These are phyloP conservation scores for Montipora cactus DNA, from an alignment of 64 coral and sea anemone species.

Conservation along the genomic window DNA sequence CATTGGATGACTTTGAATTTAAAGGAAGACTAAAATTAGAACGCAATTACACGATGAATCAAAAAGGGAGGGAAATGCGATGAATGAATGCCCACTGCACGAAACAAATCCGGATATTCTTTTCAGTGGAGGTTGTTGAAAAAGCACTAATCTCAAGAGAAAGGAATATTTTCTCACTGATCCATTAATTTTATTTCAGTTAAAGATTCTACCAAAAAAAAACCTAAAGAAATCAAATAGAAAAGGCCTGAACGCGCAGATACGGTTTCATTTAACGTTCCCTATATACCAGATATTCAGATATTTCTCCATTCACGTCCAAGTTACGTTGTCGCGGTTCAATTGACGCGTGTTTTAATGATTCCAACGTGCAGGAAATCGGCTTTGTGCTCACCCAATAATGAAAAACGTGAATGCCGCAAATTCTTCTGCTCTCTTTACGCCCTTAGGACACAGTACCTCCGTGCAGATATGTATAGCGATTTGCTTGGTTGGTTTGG, in stretches of 20 bases:
- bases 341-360: neutral
- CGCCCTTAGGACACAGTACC: neutral
- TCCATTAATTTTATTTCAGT: no score
- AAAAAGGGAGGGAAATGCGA: neutral
- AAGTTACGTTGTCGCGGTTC: neutral
- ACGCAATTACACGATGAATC: neutral
- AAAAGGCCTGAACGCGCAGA: no score
- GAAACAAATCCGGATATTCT: neutral
- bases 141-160: no score
- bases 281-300: neutral
- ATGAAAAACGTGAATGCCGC: neutral
- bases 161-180: no score
- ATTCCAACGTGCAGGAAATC: neutral
- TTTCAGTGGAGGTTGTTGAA: no score
- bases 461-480: neutral
- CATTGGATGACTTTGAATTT: neutral
- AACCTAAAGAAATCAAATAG: no score
- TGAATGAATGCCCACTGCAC: neutral
- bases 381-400: neutral
- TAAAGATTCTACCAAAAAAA: no score
- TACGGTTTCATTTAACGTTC: no score
- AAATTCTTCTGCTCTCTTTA: neutral
- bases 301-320: neutral
- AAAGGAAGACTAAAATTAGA: neutral
- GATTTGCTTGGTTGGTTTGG: neutral